Conservation (phyloP, 2,888 invertebrate genomes). For the Pollenia amentaria region DNA sequence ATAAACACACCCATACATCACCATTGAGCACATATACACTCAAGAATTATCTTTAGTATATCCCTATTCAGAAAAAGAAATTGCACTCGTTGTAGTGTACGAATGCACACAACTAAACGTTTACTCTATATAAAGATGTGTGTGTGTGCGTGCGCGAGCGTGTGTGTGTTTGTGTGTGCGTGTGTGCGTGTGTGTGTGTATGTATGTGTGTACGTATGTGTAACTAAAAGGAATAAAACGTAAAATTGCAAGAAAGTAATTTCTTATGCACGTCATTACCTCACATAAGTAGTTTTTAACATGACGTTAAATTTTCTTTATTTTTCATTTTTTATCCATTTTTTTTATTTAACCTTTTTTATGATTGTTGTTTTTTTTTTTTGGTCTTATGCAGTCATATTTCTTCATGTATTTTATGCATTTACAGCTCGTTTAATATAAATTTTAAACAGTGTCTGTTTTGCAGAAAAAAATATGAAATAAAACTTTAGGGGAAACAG, state of each 20-base stretch:
- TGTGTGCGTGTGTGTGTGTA: neutral
- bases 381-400: slow-evolving; percentile 59
- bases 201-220: slow-evolving; percentile 10
- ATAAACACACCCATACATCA: slow-evolving; percentile 54
- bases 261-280: slow-evolving; percentile 77
- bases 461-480: neutral
- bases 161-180: slow-evolving; percentile 27
- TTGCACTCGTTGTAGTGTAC: slow-evolving; percentile 28
- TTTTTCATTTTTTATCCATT: slow-evolving; percentile 23
- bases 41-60: slow-evolving; percentile 15
- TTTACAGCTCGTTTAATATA: slow-evolving; percentile 72
- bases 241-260: slow-evolving; percentile 73
- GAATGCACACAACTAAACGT: neutral
- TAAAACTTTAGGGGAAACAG: neutral
- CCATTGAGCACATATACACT: slow-evolving; percentile 8
- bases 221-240: slow-evolving; percentile 29
- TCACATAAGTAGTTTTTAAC: slow-evolving; percentile 75
- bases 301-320: slow-evolving; percentile 72
- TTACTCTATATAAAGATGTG: too few species aligned
- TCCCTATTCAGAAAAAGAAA: slow-evolving; percentile 1
- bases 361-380: slow-evolving; percentile 3
- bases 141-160: neutral
- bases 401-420: slow-evolving; percentile 60
- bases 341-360: slow-evolving; percentile 40
- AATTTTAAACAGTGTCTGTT: slow-evolving; percentile 56